A percentile compares a stretch with the other conserved stretches of the same genome.
Evolutionary conservation across 1,140 invertebrate species (phyloP).

Genomic region (Drosophila sp.): DNA sequence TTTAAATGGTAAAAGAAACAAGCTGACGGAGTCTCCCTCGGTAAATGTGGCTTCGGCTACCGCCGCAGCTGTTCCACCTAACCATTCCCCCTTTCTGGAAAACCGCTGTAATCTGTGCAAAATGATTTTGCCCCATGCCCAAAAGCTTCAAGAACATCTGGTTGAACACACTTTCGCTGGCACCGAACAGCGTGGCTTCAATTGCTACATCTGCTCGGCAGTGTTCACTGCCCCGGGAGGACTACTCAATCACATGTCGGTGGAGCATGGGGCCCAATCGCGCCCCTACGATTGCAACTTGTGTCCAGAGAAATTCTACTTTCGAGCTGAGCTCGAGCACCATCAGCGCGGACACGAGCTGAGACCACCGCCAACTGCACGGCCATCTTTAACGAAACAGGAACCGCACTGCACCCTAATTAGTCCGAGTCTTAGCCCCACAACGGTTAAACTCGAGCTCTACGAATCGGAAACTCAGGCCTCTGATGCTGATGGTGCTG

Average conservation of each 20-base stretch:
- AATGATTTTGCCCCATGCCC: slow-evolving; percentile 70
- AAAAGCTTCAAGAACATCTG: slow-evolving; percentile 93
- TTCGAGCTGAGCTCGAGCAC: slow-evolving; percentile 94
- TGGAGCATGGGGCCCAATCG: slow-evolving; percentile 90
- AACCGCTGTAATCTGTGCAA: slow-evolving; percentile 82
- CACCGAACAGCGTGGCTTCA: slow-evolving; percentile 89
- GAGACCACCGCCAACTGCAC: slow-evolving; percentile 13
- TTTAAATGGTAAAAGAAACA: slow-evolving; percentile 56
- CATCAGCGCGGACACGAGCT: slow-evolving; percentile 84
- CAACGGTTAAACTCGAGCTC: slow-evolving; percentile 66
- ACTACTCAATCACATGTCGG: slow-evolving; percentile 90
- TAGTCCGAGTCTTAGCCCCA: slow-evolving; percentile 48
- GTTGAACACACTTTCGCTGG: slow-evolving; percentile 96
- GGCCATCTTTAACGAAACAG: slow-evolving; percentile 24
- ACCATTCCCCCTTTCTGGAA: slow-evolving; percentile 35
- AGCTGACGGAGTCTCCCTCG: slow-evolving; percentile 23
- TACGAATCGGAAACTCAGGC: slow-evolving; percentile 54
- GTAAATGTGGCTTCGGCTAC: slow-evolving; percentile 7
- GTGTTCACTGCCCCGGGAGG: slow-evolving; percentile 92
- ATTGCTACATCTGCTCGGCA: slow-evolving; percentile 94
- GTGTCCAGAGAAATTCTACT: slow-evolving; percentile 95
- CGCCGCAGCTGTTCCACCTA: neutral
- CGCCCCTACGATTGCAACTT: slow-evolving; percentile 92
- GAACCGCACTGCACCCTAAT: slow-evolving; percentile 33
- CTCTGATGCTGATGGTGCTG: slow-evolving; percentile 11